Percentiles rank a stretch among this genome's conserved stretches.
Evolutionary conservation across 2,113 vertebrate genomes (phyloP).

Genomic region (Phodopus roborovskii): DNA sequence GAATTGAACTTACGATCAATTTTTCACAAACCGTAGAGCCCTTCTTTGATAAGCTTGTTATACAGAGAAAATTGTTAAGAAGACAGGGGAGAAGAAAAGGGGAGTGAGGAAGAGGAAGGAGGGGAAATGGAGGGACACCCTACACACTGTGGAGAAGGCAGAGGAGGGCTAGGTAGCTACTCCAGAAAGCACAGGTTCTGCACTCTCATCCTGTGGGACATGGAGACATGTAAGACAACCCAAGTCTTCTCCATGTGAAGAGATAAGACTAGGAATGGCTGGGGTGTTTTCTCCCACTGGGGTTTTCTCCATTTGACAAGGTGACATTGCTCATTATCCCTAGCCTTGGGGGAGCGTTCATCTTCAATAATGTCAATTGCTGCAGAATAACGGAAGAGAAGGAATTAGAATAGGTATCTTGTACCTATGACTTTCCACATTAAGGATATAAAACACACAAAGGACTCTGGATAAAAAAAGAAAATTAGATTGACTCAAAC

Average conservation of each 20-base stretch:
- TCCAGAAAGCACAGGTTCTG: not conserved
- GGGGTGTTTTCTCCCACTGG: not conserved
- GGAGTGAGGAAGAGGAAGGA: no score
- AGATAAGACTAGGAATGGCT: not conserved
- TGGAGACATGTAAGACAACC: not conserved
- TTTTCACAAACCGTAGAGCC: not conserved
- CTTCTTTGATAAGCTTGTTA: not conserved
- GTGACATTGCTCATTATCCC: not conserved
- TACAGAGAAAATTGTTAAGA: not conserved
- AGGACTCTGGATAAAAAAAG: not conserved
- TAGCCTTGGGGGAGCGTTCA: no score
- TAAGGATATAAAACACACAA: not conserved
- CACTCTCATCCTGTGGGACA: not conserved
- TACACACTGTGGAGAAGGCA: not conserved
- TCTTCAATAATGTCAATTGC: not conserved
- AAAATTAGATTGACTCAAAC: not conserved
- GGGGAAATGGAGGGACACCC: not conserved
- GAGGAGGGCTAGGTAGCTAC: not conserved
- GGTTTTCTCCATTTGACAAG: not conserved
- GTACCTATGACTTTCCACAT: not conserved
- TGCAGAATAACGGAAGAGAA: not conserved
- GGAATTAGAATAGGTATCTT: not conserved
- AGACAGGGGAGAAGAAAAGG: no score
- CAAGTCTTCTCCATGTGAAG: not conserved
- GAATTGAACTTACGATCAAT: not conserved